These are phyloP conservation scores for Dipus sagitta DNA, from an alignment of 2,797 vertebrate species.

Conservation along the genomic window DNA sequence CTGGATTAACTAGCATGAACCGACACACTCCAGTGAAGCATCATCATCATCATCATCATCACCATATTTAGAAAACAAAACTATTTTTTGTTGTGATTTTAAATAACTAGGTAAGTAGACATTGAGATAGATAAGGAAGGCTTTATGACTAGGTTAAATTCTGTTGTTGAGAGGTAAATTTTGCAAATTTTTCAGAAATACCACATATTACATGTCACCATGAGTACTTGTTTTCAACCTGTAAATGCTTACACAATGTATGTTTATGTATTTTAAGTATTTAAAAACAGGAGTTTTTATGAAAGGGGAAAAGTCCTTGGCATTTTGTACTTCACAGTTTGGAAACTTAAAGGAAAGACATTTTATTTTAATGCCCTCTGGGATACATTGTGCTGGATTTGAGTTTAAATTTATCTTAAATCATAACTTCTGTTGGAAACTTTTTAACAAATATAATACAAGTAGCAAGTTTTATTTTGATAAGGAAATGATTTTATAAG, in stretches of 20 bases:
- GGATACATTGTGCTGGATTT: background rate
- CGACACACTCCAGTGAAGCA: background rate
- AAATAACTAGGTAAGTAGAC: background rate
- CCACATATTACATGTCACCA: background rate
- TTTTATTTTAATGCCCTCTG: background rate
- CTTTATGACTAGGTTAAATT: background rate
- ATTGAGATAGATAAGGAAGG: background rate
- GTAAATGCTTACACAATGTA: background rate
- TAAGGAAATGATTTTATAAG: background rate
- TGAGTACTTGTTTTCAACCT: background rate
- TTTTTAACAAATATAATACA: background rate
- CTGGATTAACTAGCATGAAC: background rate
- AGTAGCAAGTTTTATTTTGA: background rate
- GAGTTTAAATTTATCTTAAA: slow-evolving; percentile 54
- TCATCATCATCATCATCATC: too few relatives aligned
- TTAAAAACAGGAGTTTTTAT: slow-evolving; percentile 3
- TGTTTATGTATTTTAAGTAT: background rate
- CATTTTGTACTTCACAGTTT: background rate
- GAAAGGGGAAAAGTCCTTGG: background rate
- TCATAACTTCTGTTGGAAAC: background rate
- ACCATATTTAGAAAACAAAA: background rate
- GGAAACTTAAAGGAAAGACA: slow-evolving; percentile 2
- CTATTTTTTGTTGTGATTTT: background rate
- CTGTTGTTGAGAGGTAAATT: background rate
- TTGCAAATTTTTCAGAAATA: background rate